phyloP scores from a whole-genome alignment of 2,888 invertebrate genomes.

The Troilus luridus region DNA sequence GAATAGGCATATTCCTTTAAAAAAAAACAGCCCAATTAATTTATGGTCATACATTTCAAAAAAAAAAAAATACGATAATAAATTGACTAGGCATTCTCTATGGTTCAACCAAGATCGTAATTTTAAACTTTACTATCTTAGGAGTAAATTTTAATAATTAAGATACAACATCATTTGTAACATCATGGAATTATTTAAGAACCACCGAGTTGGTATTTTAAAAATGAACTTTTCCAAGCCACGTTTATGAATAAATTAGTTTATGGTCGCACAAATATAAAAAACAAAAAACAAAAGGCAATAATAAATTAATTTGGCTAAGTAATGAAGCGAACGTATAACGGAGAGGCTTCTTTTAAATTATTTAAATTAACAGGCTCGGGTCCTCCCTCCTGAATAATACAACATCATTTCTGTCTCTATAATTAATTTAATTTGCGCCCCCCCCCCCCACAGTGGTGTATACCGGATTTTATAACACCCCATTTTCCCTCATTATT shows the following conservation, averaged over 20 bases:
- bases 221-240: background rate
- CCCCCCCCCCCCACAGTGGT: conserved; percentile 13
- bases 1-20: no score
- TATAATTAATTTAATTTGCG: conserved; percentile 36
- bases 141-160: no score
- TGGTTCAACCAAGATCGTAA: no score
- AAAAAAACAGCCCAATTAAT: no score
- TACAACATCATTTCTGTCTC: conserved; percentile 27
- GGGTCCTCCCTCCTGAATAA: conserved; percentile 2
- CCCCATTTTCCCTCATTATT: conserved; percentile 39
- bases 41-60: no score
- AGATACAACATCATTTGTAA: no score
- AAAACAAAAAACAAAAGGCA: background rate
- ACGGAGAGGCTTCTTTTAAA: background rate
- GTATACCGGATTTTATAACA: conserved; percentile 37
- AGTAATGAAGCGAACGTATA: conserved; percentile 10
- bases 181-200: no score
- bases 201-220: background rate
- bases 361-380: conserved; percentile 32
- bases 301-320: conserved; percentile 17
- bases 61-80: no score
- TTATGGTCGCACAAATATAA: background rate
- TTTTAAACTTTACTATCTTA: no score
- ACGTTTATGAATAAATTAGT: background rate
- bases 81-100: no score